Evolutionary conservation across 2,113 vertebrate species (phyloP), one percentile per base, ranked within the genome.

Genomic region (Orycteropus afer): DNA sequence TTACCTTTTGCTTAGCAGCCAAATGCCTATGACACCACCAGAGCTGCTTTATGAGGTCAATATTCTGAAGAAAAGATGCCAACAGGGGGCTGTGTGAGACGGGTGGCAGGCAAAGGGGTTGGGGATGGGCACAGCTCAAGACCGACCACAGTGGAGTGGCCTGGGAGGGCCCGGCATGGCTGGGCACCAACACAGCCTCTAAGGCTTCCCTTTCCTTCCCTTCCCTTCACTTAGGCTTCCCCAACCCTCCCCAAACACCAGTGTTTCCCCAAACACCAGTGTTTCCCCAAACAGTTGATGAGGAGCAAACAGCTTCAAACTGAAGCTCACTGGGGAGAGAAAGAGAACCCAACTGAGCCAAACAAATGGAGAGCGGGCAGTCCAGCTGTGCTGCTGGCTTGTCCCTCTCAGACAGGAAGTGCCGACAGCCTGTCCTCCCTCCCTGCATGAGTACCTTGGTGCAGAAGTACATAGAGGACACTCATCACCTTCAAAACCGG

Each of bases 301-400:
- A 95, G 81, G 76, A 65, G 51, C 71, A 89, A 93, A 89, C 83
- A 91, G 1, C 61, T 57, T 61, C 65, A 34, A 32, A n/a, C 61
- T 20, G 42, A 47, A 81, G 51, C 89, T 84, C 95, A 71, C 80
- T 57, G 51, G 74, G 61, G 73, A 90, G 94, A 94, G 69, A 96
- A 63, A 82, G 69, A 96, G 88, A 92, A 55, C 95, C 95, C 17
- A 89, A 91, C 88, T 76, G 92, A 92, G 77, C 32, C 0, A 1
- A 90, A 80, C 79, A 91, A 82, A 79, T 49, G n/a, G 78, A 47
- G 37, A 86, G 83, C 4, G 0, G 67, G 83, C 53, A 37, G 40
- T 55, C 93, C 92, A 74, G 55, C 92, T n/a, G 27, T 2, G 49
- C 55, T 14, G 40, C n/a, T 45, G 84, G 87, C 89, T 47, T 34